Percentiles rank a stretch among this genome's conserved stretches.
phyloP scores from a whole-genome alignment of 2,113 vertebrate genomes.

The Manacus vitellinus region DNA sequence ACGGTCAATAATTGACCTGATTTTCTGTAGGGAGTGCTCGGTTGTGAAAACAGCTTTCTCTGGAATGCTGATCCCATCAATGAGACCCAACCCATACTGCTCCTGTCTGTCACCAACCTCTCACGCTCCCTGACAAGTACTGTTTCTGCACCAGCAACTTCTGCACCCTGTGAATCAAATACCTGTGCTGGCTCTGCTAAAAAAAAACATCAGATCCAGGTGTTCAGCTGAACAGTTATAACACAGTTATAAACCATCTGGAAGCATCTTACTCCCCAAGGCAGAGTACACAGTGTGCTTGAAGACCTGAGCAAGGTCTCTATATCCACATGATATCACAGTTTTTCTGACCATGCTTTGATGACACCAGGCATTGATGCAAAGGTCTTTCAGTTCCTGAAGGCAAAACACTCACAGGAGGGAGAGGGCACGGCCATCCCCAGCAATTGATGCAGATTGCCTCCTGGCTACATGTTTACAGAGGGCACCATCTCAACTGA shows the following conservation, averaged over 20 bases:
- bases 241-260: background rate
- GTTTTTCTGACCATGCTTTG: background rate
- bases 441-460: background rate
- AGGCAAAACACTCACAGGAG: background rate
- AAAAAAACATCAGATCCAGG: background rate
- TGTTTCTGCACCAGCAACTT: background rate
- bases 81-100: background rate
- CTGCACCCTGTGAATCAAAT: background rate
- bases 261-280: background rate
- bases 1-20: accelerated
- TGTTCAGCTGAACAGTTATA: background rate
- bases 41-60: background rate
- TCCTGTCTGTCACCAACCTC: background rate
- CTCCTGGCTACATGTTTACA: background rate
- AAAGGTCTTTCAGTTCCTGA: background rate
- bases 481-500: background rate
- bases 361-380: accelerated
- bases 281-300: background rate
- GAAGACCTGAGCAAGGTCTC: background rate
- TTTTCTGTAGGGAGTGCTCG: background rate
- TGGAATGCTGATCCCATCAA: background rate
- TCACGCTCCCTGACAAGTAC: background rate
- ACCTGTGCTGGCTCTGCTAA: background rate
- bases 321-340: accelerated
- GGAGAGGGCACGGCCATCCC: background rate